Evolutionary conservation across 2,797 vertebrate species (phyloP).

Genomic region (Carapus acus): DNA sequence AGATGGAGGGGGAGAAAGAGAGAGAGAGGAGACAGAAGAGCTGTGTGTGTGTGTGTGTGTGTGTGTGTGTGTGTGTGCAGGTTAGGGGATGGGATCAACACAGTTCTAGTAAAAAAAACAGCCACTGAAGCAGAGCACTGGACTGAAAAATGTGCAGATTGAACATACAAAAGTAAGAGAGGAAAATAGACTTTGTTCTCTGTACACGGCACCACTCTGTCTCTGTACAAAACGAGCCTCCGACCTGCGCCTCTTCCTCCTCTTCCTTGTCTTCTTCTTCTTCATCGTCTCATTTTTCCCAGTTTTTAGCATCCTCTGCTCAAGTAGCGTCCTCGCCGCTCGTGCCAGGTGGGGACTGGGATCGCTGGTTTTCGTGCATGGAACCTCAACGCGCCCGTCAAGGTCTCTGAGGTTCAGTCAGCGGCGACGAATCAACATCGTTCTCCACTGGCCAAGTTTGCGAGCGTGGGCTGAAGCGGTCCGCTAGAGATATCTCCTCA

Average conservation of each 20-base stretch:
- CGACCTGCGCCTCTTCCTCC: slow-evolving; percentile 30
- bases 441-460: slow-evolving; percentile 25
- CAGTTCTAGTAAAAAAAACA: slow-evolving; percentile 73
- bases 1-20: slow-evolving; percentile 47
- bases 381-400: too few species aligned
- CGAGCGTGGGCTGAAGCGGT: slow-evolving; percentile 56
- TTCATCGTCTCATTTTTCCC: too few species aligned
- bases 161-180: slow-evolving; percentile 97
- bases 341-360: slow-evolving; percentile 46
- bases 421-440: slow-evolving; percentile 29
- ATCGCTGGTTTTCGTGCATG: too few species aligned
- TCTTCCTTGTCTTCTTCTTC: too few species aligned
- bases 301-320: slow-evolving; percentile 47
- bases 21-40: slow-evolving; percentile 40
- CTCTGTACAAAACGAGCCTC: slow-evolving; percentile 67
- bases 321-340: slow-evolving; percentile 51
- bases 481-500: slow-evolving; percentile 49
- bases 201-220: slow-evolving; percentile 82
- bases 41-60: not conserved
- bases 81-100: slow-evolving; percentile 53
- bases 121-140: slow-evolving; percentile 76
- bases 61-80: slow-evolving; percentile 53
- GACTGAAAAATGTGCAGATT: slow-evolving; percentile 68
- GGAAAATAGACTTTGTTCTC: slow-evolving; percentile 99
- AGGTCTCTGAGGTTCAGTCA: too few species aligned